Base-by-base conservation (phyloP, 2,888 invertebrate species). In the Brachypalpus laphriformis region DNA sequence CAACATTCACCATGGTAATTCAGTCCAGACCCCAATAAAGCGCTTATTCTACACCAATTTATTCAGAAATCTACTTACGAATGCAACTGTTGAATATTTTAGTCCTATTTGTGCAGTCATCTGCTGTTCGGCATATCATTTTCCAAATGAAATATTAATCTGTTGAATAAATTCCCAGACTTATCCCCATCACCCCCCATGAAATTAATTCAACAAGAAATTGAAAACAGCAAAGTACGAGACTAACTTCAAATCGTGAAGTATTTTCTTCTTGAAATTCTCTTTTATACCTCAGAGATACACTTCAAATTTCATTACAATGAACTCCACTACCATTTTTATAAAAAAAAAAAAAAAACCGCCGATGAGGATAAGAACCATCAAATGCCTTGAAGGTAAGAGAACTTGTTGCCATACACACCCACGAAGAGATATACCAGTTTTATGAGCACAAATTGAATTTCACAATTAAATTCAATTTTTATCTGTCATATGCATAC, bases 401-500 rank as follows among this genome's bases (percentile, higher is more conserved):
- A 25, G 51, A 25, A 51, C 25, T 51, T 51, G 51, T 47, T 47
- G 9, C 47, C 18, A 20, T 9, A 20, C 47, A 20, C 20, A 18
- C 20, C 6, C 45, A 20, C 3, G 0, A 14, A 40, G 45, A 5
- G 8, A 18, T 18, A 8, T 20, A 20, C 20, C 31, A 20, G n/a
- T 22, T 75, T 47, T 16, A 7, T 9, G 34, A 65, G 47, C 20
- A 1, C 45, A 71, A 78, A 63, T 78, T 57, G 6, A 65, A 57
- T 71, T 71, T 31, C 25, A 40, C 45, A 78, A 78, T 65, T 57
- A 49, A 49, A 57, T 31, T 71, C 31, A 63, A 63, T 42, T 78
- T 65, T 57, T 28, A 65, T 63, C 47, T 78, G 78, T 78, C 71
- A 57, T 31, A 78, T 71, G 78, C 78, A 78, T 22, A 65, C 63